These are phyloP conservation scores for Pteronotus mesoamericanus DNA, from an alignment of 2,797 vertebrate species.

Conservation along the genomic window DNA sequence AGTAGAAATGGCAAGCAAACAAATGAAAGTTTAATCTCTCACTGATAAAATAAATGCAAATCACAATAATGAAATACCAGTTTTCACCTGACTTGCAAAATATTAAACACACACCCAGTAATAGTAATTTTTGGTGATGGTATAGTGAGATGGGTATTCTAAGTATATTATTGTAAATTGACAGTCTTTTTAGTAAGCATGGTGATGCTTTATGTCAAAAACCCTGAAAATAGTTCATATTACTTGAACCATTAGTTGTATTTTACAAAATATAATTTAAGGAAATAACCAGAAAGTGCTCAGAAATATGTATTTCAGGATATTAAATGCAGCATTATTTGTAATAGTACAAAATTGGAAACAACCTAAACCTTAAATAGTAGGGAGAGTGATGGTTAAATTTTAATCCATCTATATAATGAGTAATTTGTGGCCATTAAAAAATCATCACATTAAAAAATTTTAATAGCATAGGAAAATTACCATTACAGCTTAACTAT, in stretches of 20 bases:
- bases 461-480: neutral
- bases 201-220: neutral
- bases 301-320: neutral
- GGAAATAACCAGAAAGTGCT: neutral
- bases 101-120: neutral
- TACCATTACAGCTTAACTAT: neutral
- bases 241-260: neutral
- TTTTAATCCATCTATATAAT: neutral
- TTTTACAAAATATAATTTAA: conserved; percentile 6
- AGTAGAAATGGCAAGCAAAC: neutral
- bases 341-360: neutral
- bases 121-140: neutral
- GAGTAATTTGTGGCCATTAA: conserved; percentile 14
- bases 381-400: neutral
- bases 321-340: neutral
- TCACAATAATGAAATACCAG: neutral
- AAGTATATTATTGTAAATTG: neutral
- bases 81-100: conserved; percentile 32
- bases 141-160: neutral
- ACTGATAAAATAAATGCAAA: conserved; percentile 19
- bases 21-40: neutral
- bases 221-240: neutral
- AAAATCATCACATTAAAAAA: neutral
- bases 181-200: neutral
- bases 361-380: neutral